phyloP scores from a whole-genome alignment of 2,888 invertebrate genomes.

The Mallateleia sp. region DNA sequence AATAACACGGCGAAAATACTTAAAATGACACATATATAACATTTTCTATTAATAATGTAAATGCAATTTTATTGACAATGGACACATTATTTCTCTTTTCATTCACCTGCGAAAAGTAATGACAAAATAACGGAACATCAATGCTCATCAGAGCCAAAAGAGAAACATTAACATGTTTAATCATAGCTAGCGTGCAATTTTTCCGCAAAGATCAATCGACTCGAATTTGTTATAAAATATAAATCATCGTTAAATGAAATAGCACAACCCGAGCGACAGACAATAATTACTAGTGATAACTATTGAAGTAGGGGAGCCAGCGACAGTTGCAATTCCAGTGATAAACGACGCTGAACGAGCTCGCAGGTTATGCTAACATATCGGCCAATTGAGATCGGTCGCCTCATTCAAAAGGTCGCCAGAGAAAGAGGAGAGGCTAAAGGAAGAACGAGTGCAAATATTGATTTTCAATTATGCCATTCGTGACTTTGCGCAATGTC shows the following conservation, averaged over 20 bases:
- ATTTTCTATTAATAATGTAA: too few relatives aligned
- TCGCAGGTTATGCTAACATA: slow-evolving; percentile 74
- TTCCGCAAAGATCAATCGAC: neutral
- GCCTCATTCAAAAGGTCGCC: slow-evolving; percentile 71
- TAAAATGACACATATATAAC: too few relatives aligned
- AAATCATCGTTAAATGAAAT: slow-evolving; percentile 38
- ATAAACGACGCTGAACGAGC: slow-evolving; percentile 64
- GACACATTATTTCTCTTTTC: too few relatives aligned
- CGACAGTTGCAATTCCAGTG: slow-evolving; percentile 68
- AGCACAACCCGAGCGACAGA: slow-evolving; percentile 18
- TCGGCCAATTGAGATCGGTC: slow-evolving; percentile 76
- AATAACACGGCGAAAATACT: too few relatives aligned
- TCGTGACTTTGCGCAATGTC: slow-evolving; percentile 89
- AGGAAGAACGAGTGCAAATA: slow-evolving; percentile 85
- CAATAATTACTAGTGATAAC: slow-evolving; percentile 61
- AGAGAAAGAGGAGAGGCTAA: slow-evolving; percentile 76
- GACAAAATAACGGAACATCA: neutral
- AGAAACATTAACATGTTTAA: neutral
- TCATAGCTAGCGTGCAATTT: neutral
- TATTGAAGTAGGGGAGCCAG: slow-evolving; percentile 42
- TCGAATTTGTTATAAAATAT: slow-evolving; percentile 2
- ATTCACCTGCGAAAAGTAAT: too few relatives aligned
- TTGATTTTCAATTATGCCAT: slow-evolving; percentile 89
- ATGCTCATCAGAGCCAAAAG: neutral
- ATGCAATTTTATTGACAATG: too few relatives aligned